Evolutionary conservation across 2,113 vertebrate genomes (phyloP), one percentile per base, ranked within the genome.

Genomic region (Chaetodon trifascialis): DNA sequence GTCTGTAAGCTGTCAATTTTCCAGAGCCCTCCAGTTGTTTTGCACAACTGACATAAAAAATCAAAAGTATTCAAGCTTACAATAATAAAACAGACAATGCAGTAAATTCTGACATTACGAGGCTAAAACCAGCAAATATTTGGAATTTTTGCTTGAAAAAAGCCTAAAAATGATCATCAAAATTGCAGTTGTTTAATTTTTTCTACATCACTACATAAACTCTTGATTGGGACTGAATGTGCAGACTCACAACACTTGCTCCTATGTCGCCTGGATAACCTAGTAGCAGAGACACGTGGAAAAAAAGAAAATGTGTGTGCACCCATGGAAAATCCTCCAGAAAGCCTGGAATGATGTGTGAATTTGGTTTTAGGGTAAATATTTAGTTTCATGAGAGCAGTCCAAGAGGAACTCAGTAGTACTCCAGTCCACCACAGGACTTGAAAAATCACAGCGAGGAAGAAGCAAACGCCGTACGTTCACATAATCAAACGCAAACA

Each of bases 351-450:
- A 83, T 56, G 77, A 78, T 42, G 72, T 76, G 51, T 40, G 47
- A 16, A 65, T 76, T 81, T 68, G 42, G 66, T 69, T 82, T 30
- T 21, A 62, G 62, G 51, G 44, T 82, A 84, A 89, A 85, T 77
- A 77, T 90, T 87, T 80, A 67, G 54, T 82, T 73, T 68, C 34
- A 54, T 78, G 71, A 74, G 34, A 70, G 66, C 56, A 59, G 81
- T 73, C 73, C 52, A 81, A 62, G 67, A 59, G 36, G 75, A 86
- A 86, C 59, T 73, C 49, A 12, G 60, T 55, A 68, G 56, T 47
- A 4, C 64, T 67, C 14, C 47, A 36, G 36, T 70, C 49, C 49
- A 42, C 44, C 40, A 58, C 63, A 52, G 40, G 70, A 23, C 70
- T 73, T 80, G 12, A 70, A 46, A 56, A 70, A 55, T 64, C 23